Conservation (phyloP, 1,140 invertebrate species). For the Chrysoperla carnea region DNA sequence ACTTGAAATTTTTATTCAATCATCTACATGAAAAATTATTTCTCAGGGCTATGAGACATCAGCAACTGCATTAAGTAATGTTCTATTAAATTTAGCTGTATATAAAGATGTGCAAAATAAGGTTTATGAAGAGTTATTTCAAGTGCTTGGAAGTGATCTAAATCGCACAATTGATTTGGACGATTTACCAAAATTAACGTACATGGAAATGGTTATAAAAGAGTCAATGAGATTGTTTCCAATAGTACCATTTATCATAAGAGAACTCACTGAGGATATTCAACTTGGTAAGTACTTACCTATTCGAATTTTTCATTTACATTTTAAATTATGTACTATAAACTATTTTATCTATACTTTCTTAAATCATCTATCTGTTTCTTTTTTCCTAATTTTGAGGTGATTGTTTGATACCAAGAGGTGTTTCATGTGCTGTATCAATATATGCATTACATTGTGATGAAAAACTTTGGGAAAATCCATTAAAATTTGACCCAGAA, state of each 20-base stretch:
- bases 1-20: no score
- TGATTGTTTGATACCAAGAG: slow-evolving; percentile 28
- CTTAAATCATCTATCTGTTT: no score
- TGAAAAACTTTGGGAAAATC: slow-evolving; percentile 28
- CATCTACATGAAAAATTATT: no score
- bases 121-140: slow-evolving; percentile 42
- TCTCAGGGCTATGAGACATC: slow-evolving; percentile 52
- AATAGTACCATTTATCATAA: slow-evolving; percentile 49
- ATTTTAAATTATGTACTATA: no score
- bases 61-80: slow-evolving; percentile 33
- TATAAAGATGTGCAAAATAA: slow-evolving; percentile 36
- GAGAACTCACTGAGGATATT: slow-evolving; percentile 36
- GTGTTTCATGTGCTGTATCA: slow-evolving; percentile 27
- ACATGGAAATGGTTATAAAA: slow-evolving; percentile 55
- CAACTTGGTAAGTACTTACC: slow-evolving; percentile 20
- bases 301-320: not conserved
- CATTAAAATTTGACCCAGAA: slow-evolving; percentile 36
- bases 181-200: slow-evolving; percentile 47
- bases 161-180: slow-evolving; percentile 32
- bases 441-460: slow-evolving; percentile 23
- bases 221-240: slow-evolving; percentile 49
- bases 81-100: slow-evolving; percentile 32
- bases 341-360: no score
- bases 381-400: slow-evolving; percentile 19
- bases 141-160: slow-evolving; percentile 31